Evolutionary conservation across 2,113 vertebrate genomes (phyloP).

Genomic region (Etheostoma cragini): DNA sequence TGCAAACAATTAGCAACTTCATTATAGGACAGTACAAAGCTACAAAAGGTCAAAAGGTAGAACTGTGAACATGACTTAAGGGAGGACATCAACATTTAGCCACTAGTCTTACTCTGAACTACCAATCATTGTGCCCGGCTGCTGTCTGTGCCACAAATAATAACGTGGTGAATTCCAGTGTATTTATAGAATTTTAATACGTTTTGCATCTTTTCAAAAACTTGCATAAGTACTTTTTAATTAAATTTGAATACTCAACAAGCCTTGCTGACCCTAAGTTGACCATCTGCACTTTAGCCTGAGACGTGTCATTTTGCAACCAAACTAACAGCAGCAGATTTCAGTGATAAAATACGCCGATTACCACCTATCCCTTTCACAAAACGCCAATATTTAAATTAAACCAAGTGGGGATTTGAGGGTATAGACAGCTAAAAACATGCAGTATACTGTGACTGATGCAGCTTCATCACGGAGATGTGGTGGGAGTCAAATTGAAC

Average conservation of each 20-base stretch:
- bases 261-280: neutral
- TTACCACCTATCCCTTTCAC: neutral
- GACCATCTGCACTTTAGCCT: conserved; percentile 19
- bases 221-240: neutral
- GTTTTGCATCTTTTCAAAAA: neutral
- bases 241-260: conserved; percentile 15
- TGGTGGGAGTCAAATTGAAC: conserved; percentile 8
- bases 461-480: neutral
- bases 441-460: neutral
- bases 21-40: neutral
- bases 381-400: neutral
- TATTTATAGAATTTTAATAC: neutral
- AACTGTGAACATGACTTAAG: neutral
- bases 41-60: neutral
- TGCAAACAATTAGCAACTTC: neutral
- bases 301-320: conserved; percentile 4
- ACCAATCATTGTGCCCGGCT: neutral
- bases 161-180: neutral
- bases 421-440: neutral
- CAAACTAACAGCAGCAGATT: neutral
- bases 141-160: neutral
- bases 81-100: neutral
- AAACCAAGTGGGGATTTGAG: neutral
- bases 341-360: neutral
- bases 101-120: neutral